Base-by-base conservation (phyloP, 1,140 invertebrate species). In the Drosophila sp. region DNA sequence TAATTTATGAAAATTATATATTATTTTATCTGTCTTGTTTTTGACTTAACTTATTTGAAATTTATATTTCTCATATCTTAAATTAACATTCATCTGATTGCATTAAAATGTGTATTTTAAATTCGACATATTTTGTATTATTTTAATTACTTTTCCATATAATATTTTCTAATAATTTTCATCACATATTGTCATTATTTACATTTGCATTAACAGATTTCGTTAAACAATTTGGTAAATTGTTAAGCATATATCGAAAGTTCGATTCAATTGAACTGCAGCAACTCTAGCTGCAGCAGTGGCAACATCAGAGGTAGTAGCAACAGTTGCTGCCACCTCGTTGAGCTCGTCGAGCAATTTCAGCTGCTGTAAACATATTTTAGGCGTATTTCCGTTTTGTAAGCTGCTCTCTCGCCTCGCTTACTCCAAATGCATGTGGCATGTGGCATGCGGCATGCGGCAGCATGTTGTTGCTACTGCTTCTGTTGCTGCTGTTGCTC, bases 321-420 rank as follows among this genome's bases (percentile, higher is more conserved):
- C 36, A 38, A 38, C 45, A 41, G 13, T 56, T 45, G 51, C 63
- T 45, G 25, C 41, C 41, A 41, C 27, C 57, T 21, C 38, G 27
- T 18, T 29, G 48, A 38, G 34, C 8, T 25, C 21, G 27, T 51
- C 40, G 43, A 73, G 48, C 77, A 67, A 80, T 74, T 71, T 62
- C 54, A 81, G 76, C 82, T 76, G 83, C 76, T 81, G 76, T 71
- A 71, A 83, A 82, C 76, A 83, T 79, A 80, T 78, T 83, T 78
- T 65, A 72, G 76, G 78, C 80, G 79, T 75, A 87, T 87, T 87
- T 87, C 82, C 76, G 83, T 83, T 87, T 89, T 79, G 75, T 78
- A 65, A 70, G 56, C 59, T 64, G 64, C 51, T 61, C 70, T 63
- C 63, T 76, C 59, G 50, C 41, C 41, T 56, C 40, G 56, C 57